Evolutionary conservation across 1,140 invertebrate genomes (phyloP), one percentile per base, ranked within the genome.

Genomic region (Ooceraea biroi): DNA sequence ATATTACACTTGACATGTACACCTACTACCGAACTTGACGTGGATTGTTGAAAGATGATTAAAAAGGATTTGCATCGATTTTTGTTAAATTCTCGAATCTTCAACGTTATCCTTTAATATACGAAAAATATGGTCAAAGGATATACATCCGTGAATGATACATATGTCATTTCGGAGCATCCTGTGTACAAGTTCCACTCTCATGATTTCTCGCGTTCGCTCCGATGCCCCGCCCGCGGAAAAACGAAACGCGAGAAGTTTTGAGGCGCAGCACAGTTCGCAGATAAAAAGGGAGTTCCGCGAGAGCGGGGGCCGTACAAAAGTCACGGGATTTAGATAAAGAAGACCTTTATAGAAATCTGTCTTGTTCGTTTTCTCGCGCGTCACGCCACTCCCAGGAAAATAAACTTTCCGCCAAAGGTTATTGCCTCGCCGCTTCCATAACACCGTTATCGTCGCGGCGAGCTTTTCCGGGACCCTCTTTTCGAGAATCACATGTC

Each of bases 321-420:
- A 80, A 80, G 65, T 80, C 65, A 69, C 50, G 25, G 72, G 76
- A 71, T 80, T 71, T 80, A 44, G 65, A 69, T 57, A 80, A 71
- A 80, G 65, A 71, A 71, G 65, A 71, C 65, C 41, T 30, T 69
- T 80, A 80, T 80, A 80, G 76, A 80, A 80, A 80, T 77, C 19
- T 25, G 65, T 80, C 65, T 57, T 71, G 65, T 69, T 80, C 50
- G 65, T 71, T 80, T 80, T 80, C 76, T 71, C 36, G 22, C 65
- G 63, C 30, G 30, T 55, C 76, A 57, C 50, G 76, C 65, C 50
- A 50, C 65, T 71, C 22, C 65, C 50, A 71, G 76, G 30, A 69
- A 80, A 80, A 80, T 80, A 80, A 80, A 80, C 76, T 80, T 80
- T 80, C 76, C 76, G 76, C 76, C 76, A 80, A 71, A 80, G 76